Conservation (phyloP, 2,113 vertebrate genomes). For the Saccopteryx leptura region DNA sequence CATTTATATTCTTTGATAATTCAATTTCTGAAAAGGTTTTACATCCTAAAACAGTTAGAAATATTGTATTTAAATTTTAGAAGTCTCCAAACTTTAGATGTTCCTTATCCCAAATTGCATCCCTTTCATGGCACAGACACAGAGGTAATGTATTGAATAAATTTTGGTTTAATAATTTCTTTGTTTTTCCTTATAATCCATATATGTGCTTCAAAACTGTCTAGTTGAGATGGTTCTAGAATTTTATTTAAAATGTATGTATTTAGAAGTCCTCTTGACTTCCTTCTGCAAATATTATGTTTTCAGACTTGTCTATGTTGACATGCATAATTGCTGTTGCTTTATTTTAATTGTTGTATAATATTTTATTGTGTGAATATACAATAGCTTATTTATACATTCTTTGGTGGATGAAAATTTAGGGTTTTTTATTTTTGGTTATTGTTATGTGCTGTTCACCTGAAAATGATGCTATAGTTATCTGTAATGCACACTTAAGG, state of each 20-base stretch:
- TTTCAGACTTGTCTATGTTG: slow-evolving; percentile 24
- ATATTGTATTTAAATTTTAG: not conserved
- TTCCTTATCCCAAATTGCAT: not conserved
- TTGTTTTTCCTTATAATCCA: not conserved
- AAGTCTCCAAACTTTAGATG: not conserved
- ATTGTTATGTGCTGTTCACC: not conserved
- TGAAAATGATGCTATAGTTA: not conserved
- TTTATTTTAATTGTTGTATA: not conserved
- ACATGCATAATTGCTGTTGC: not conserved
- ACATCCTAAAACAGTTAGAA: slow-evolving; percentile 32
- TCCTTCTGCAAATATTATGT: not conserved
- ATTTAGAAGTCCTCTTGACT: not conserved
- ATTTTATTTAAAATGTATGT: not conserved
- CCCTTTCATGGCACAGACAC: not conserved
- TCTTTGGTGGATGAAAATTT: not conserved
- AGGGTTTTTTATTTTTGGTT: not conserved
- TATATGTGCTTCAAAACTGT: not conserved
- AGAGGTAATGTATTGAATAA: not conserved
- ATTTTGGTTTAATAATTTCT: not conserved
- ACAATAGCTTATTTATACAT: not conserved
- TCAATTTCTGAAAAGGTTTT: slow-evolving; percentile 13
- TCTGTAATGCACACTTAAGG: not conserved
- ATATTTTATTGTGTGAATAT: not conserved
- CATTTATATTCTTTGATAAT: not conserved
- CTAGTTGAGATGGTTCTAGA: not conserved